phyloP scores from a whole-genome alignment of 2,113 vertebrate species.

The Pelmatolapia mariae region DNA sequence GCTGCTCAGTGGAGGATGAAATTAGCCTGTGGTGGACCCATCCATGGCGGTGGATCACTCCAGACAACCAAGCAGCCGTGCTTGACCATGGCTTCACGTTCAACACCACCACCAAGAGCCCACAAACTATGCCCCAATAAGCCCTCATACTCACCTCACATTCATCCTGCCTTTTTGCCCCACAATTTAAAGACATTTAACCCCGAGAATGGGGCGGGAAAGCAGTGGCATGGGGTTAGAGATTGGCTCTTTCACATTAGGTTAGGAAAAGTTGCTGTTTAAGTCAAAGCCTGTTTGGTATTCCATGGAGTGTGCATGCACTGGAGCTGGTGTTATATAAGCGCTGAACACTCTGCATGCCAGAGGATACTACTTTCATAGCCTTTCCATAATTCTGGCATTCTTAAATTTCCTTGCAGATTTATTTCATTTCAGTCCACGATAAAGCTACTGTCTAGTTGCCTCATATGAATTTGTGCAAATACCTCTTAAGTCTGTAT shows the following conservation, averaged over 20 bases:
- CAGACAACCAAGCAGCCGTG: slow-evolving; percentile 20
- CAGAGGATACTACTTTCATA: slow-evolving; percentile 3
- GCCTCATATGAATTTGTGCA: neutral
- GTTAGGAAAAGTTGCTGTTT: slow-evolving; percentile 28
- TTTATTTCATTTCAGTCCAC: slow-evolving; percentile 1
- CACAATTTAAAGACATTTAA: slow-evolving; percentile 46
- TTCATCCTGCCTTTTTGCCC: slow-evolving; percentile 22
- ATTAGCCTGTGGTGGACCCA: slow-evolving; percentile 45
- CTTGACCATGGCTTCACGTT: slow-evolving; percentile 23
- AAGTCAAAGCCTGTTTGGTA: slow-evolving; percentile 33
- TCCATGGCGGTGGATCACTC: slow-evolving; percentile 30
- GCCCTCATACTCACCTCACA: neutral
- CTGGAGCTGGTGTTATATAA: neutral
- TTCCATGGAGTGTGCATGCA: neutral
- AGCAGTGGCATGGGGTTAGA: slow-evolving; percentile 1
- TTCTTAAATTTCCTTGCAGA: slow-evolving; percentile 2
- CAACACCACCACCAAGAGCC: neutral
- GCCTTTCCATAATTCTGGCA: neutral
- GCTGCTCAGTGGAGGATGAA: slow-evolving; percentile 59
- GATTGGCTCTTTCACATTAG: neutral
- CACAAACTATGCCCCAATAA: neutral
- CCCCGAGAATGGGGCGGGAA: slow-evolving; percentile 25
- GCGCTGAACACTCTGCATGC: neutral
- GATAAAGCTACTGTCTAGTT: neutral
- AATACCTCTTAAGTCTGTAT: neutral